A percentile compares a stretch with the other conserved stretches of the same genome.
These are phyloP conservation scores for Pissodes strobi DNA, from an alignment of 1,140 invertebrate species.

Conservation along the genomic window DNA sequence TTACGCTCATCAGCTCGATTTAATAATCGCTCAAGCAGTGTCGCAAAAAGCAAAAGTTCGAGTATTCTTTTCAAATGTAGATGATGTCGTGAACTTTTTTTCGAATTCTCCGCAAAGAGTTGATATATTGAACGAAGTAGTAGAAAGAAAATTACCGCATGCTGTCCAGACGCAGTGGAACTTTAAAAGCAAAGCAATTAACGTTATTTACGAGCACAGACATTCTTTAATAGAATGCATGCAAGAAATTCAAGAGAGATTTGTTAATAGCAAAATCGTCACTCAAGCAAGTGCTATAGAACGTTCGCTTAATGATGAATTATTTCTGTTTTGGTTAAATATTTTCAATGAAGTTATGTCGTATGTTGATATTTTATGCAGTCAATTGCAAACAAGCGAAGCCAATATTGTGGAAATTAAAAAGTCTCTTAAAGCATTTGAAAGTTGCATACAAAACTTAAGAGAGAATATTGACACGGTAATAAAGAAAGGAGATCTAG, in stretches of 20 bases:
- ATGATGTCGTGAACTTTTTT: constrained; percentile 24
- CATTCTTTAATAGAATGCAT: constrained; percentile 13
- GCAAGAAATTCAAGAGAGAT: constrained; percentile 16
- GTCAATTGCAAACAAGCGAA: constrained; percentile 30
- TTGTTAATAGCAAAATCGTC: background rate
- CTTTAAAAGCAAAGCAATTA: constrained; percentile 29
- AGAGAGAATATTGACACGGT: background rate
- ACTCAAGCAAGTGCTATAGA: constrained; percentile 12
- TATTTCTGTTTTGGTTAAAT: constrained; percentile 38
- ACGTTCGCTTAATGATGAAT: constrained; percentile 15
- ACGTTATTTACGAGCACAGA: constrained; percentile 21
- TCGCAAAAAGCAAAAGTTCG: constrained; percentile 40
- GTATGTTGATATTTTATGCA: constrained; percentile 35
- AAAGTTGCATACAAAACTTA: background rate
- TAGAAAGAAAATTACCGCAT: constrained; percentile 5
- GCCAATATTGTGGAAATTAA: constrained; percentile 15
- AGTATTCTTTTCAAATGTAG: constrained; percentile 44
- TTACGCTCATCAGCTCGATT: constrained; percentile 53
- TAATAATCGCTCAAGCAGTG: constrained; percentile 47
- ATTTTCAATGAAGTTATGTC: constrained; percentile 38
- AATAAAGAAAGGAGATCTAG: background rate
- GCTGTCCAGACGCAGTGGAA: constrained; percentile 3
- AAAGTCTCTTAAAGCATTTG: background rate
- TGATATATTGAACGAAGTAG: constrained; percentile 25
- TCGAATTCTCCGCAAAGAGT: constrained; percentile 21